These are phyloP conservation scores for Ascaphus truei DNA, from an alignment of 2,113 vertebrate genomes.

Conservation along the genomic window DNA sequence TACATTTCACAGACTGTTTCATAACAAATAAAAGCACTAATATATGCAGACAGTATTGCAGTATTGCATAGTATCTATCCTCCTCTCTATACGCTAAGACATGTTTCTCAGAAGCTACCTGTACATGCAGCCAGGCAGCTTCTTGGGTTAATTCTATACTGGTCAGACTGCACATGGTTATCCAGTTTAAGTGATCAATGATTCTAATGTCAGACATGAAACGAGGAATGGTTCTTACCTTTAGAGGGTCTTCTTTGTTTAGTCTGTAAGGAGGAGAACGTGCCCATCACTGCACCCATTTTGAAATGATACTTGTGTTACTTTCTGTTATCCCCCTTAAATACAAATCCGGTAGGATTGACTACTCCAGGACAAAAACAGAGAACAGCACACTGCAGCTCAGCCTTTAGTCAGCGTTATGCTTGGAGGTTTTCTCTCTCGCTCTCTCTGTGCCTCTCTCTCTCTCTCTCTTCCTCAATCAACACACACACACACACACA, in stretches of 20 bases:
- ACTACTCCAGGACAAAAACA: constrained; percentile 44
- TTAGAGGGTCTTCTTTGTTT: constrained; percentile 89
- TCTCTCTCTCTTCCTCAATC: constrained; percentile 4
- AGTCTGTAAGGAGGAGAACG: constrained; percentile 92
- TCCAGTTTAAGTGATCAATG: neutral
- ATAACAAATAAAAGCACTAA: neutral
- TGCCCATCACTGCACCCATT: constrained; percentile 97
- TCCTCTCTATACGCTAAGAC: neutral
- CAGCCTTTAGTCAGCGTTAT: constrained; percentile 55
- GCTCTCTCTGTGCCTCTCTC: constrained; percentile 8
- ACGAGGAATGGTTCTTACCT: constrained; percentile 68
- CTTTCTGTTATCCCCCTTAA: constrained; percentile 40
- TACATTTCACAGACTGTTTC: neutral
- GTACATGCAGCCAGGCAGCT: neutral
- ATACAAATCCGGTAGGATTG: constrained; percentile 41
- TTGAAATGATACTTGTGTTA: constrained; percentile 53
- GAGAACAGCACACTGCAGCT: constrained; percentile 57
- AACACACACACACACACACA: constrained; percentile 65
- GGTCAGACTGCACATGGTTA: constrained; percentile 7
- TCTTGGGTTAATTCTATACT: neutral
- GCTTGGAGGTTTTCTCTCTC: constrained; percentile 44
- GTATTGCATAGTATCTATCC: neutral
- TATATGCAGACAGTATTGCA: neutral
- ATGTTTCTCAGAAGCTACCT: neutral
- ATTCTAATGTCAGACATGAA: neutral